Conservation (phyloP, 1,140 invertebrate species). For the Hydropsyche tenuis region DNA sequence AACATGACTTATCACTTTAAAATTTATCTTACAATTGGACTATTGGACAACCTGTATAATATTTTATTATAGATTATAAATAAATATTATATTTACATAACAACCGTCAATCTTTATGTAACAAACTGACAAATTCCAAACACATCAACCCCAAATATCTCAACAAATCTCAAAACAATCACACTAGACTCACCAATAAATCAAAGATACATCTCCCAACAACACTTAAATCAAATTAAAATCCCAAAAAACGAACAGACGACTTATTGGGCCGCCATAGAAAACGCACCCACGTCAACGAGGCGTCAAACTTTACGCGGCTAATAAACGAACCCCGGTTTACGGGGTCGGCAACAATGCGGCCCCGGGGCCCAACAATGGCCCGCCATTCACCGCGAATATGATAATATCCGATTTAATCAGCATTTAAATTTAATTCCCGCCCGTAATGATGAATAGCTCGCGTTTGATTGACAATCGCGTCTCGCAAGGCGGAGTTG, state of each 20-base stretch:
- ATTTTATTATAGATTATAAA: no score
- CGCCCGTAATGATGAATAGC: conserved; percentile 9
- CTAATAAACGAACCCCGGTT: conserved; percentile 46
- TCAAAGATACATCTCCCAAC: no score
- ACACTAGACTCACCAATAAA: not conserved
- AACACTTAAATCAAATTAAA: no score
- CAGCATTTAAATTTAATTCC: conserved; percentile 48
- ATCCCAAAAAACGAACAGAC: no score
- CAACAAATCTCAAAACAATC: not conserved
- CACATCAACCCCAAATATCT: not conserved
- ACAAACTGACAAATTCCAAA: no score
- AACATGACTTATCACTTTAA: no score
- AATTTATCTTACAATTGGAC: no score
- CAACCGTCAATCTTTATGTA: no score
- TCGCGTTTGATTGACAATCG: conserved; percentile 15
- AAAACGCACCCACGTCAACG: conserved; percentile 37
- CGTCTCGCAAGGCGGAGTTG: no score
- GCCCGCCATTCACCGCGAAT: not conserved
- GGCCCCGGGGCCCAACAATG: conserved; percentile 28
- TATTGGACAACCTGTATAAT: no score
- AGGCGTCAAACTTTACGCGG: conserved; percentile 46
- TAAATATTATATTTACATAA: no score
- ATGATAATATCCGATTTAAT: conserved; percentile 47
- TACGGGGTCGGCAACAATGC: conserved; percentile 32
- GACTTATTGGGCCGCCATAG: no score